phyloP scores from a whole-genome alignment of 2,888 invertebrate species.

The Malacosoma neustria region DNA sequence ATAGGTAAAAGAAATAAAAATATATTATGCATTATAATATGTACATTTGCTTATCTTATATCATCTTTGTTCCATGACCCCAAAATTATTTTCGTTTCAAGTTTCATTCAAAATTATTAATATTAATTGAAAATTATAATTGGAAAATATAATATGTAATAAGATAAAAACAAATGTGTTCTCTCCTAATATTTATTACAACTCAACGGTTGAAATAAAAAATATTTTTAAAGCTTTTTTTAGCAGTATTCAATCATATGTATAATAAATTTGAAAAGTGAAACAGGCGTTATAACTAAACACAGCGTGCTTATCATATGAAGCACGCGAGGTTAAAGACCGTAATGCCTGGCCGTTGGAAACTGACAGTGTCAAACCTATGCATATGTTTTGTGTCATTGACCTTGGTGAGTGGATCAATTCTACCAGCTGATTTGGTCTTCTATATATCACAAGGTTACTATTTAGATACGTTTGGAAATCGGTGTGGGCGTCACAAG shows the following conservation, averaged over 20 bases:
- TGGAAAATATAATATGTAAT: too few species aligned
- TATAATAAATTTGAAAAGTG: not conserved
- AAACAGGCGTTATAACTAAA: not conserved
- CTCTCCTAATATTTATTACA: conserved; percentile 5
- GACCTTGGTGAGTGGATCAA: conserved; percentile 17
- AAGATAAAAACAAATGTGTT: too few species aligned
- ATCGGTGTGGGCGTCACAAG: not conserved
- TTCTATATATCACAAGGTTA: not conserved
- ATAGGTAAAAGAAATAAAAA: too few species aligned
- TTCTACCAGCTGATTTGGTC: conserved; percentile 8
- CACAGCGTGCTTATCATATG: not conserved
- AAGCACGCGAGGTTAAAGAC: conserved; percentile 23
- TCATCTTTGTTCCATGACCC: too few species aligned
- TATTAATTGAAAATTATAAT: too few species aligned
- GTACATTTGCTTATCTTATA: too few species aligned
- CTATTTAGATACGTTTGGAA: not conserved
- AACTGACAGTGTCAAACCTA: conserved; percentile 18
- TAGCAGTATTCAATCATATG: not conserved
- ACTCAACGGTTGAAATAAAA: conserved; percentile 30
- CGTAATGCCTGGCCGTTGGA: conserved; percentile 14
- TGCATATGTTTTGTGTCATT: conserved; percentile 20
- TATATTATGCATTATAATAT: too few species aligned
- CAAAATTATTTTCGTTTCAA: too few species aligned
- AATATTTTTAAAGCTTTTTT: not conserved
- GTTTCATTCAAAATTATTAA: too few species aligned